phyloP scores from a whole-genome alignment of 2,113 vertebrate species.

The Asarcornis scutulata region DNA sequence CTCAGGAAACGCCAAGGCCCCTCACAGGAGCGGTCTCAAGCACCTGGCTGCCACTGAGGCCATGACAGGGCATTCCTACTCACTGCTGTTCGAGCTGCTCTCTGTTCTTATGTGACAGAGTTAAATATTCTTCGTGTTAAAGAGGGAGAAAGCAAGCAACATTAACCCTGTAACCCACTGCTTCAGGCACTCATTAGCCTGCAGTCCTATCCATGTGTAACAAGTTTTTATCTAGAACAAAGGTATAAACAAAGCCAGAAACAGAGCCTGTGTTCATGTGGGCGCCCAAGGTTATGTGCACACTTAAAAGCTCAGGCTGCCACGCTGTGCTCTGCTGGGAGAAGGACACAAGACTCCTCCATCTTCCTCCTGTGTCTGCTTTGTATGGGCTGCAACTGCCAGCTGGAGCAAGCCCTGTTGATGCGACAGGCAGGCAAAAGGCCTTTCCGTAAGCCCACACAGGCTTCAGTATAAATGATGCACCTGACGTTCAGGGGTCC shows the following conservation, averaged over 20 bases:
- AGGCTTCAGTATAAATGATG: not conserved
- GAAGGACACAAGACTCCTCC: not conserved
- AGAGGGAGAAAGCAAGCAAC: not conserved
- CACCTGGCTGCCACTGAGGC: not conserved
- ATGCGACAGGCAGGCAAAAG: not conserved
- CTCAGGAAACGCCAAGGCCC: too few species aligned
- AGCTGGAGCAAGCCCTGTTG: not conserved
- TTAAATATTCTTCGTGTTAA: not conserved
- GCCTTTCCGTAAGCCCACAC: not conserved
- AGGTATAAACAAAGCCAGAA: not conserved
- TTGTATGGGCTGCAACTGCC: not conserved
- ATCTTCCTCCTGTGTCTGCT: not conserved
- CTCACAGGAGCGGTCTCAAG: not conserved
- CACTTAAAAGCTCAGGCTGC: not conserved
- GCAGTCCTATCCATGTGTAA: not conserved
- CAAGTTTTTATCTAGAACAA: not conserved
- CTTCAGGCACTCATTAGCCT: not conserved
- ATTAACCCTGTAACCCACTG: not conserved
- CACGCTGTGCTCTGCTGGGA: not conserved
- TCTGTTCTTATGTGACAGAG: not conserved
- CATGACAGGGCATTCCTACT: not conserved
- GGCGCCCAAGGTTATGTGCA: not conserved
- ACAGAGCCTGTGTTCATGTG: not conserved
- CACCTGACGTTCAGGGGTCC: conserved; percentile 38
- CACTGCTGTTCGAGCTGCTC: not conserved